Evolutionary conservation across 1,140 invertebrate species (phyloP).

Genomic region (Gonioctena quinquepunctata): DNA sequence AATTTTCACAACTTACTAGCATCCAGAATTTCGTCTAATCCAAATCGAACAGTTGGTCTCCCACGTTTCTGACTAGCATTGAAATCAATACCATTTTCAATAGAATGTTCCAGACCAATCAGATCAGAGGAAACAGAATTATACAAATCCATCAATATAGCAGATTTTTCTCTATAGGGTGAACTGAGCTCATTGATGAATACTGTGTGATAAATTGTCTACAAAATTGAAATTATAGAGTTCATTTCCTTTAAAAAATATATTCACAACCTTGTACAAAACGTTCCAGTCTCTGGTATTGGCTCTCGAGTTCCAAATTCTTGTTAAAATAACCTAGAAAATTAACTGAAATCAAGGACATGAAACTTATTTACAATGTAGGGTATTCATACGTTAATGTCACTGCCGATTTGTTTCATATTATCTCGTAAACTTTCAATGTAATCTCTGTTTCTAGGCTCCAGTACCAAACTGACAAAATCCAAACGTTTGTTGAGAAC

Average conservation of each 20-base stretch:
- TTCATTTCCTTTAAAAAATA: too few species aligned
- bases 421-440: conserved; percentile 61
- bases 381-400: conserved; percentile 57
- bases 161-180: conserved; percentile 32
- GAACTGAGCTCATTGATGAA: conserved; percentile 42
- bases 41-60: conserved; percentile 43
- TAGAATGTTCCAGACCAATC: conserved; percentile 42
- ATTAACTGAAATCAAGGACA: background rate
- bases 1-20: conserved; percentile 37
- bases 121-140: conserved; percentile 39
- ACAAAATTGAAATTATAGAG: too few species aligned
- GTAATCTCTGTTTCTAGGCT: conserved; percentile 62
- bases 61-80: conserved; percentile 25
- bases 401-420: conserved; percentile 62
- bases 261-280: conserved; percentile 67
- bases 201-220: conserved; percentile 49
- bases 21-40: conserved; percentile 46
- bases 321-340: conserved; percentile 60
- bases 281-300: conserved; percentile 69
- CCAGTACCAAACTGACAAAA: conserved; percentile 65
- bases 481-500: conserved; percentile 63
- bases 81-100: conserved; percentile 48
- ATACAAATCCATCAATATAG: conserved; percentile 38
- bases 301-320: conserved; percentile 66
- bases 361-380: background rate